Conservation (phyloP, 2,113 vertebrate genomes). For the Papio anubis region DNA sequence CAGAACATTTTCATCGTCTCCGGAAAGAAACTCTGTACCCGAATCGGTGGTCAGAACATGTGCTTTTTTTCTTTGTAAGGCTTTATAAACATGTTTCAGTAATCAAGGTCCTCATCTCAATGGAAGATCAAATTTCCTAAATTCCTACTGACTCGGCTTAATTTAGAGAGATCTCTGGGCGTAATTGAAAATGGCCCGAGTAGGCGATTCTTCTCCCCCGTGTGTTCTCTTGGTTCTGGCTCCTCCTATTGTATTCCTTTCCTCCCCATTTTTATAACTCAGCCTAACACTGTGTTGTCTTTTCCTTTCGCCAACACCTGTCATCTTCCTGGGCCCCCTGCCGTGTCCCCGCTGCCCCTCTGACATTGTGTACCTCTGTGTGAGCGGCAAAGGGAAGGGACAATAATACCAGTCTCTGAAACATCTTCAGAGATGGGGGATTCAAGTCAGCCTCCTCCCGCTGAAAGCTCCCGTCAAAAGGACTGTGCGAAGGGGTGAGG, state of each 20-base stretch:
- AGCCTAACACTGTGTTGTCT: not conserved
- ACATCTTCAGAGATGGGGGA: not conserved
- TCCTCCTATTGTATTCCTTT: conserved; percentile 32
- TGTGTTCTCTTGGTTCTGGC: not conserved
- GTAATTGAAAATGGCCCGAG: conserved; percentile 21
- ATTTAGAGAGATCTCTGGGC: not conserved
- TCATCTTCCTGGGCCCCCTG: conserved; percentile 68
- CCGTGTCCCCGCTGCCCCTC: conserved; percentile 60
- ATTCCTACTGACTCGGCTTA: fast-evolving
- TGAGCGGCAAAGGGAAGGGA: not conserved
- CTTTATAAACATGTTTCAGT: not conserved
- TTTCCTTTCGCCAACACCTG: conserved; percentile 59
- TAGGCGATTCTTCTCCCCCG: not conserved
- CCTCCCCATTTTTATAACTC: conserved; percentile 52
- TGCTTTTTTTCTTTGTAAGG: not conserved
- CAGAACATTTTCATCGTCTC: not conserved
- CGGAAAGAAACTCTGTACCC: not conserved
- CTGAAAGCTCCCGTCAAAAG: conserved; percentile 49
- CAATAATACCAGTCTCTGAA: not conserved
- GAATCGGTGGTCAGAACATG: not conserved
- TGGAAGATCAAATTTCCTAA: not conserved
- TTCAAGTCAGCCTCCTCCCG: not conserved
- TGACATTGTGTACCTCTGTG: conserved; percentile 45
- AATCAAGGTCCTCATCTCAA: not conserved
- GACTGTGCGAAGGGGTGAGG: not conserved